phyloP scores from a whole-genome alignment of 1,140 invertebrate genomes.

The Pseudachorutes palmiensis region DNA sequence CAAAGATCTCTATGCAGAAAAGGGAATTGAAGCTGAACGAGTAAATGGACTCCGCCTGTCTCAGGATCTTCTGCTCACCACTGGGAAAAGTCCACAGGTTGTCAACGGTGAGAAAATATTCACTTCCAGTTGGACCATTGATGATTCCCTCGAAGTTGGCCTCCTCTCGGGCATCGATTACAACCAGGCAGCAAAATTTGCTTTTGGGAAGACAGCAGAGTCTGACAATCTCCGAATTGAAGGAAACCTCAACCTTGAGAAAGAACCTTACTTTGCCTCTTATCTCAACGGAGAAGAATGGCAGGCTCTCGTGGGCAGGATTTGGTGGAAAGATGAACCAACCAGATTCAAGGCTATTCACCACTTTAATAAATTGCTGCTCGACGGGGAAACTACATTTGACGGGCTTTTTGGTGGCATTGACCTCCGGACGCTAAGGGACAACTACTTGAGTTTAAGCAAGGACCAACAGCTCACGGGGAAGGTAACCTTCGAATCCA shows the following conservation, averaged over 20 bases:
- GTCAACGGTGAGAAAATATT: constrained; percentile 4
- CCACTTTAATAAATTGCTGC: neutral
- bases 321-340: constrained; percentile 10
- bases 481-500: neutral
- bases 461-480: constrained; percentile 4
- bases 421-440: neutral
- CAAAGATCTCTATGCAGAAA: neutral
- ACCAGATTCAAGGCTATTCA: neutral
- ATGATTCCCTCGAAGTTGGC: neutral
- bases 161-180: constrained; percentile 7
- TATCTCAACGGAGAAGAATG: constrained; percentile 3
- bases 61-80: neutral
- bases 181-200: constrained; percentile 14
- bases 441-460: neutral
- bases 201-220: neutral
- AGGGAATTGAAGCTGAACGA: neutral
- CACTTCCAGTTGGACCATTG: neutral
- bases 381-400: neutral
- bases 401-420: neutral
- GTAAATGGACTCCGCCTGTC: neutral
- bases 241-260: neutral
- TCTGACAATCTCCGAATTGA: neutral
- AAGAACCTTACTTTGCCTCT: neutral
- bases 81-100: neutral
- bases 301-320: neutral